phyloP scores from a whole-genome alignment of 2,888 invertebrate genomes.

The Linnaemya vulpina region DNA sequence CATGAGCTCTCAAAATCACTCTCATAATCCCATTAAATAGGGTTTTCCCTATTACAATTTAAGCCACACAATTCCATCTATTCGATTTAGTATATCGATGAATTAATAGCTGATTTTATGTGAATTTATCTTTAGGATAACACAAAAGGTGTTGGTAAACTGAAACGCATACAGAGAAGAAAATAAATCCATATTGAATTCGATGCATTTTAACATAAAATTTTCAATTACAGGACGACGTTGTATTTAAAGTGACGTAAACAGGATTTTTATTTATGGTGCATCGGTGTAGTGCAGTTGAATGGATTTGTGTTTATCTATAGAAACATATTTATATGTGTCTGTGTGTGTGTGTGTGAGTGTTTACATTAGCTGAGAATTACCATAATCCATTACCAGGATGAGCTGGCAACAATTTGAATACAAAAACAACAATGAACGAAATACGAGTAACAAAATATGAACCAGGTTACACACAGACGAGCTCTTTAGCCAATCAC shows the following conservation, averaged over 20 bases:
- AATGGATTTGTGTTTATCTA: conserved; percentile 11
- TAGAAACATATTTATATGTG: conserved; percentile 1
- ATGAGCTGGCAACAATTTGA: conserved; percentile 70
- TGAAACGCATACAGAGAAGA: neutral
- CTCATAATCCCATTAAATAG: too few relatives aligned
- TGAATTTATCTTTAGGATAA: conserved; percentile 19
- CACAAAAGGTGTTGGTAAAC: neutral
- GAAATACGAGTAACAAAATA: conserved; percentile 22
- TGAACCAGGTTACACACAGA: neutral
- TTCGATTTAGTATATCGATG: neutral
- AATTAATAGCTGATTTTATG: conserved; percentile 6
- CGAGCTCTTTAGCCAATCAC: conserved; percentile 3
- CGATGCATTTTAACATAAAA: conserved; percentile 64
- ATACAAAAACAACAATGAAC: conserved; percentile 44
- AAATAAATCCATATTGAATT: conserved; percentile 9
- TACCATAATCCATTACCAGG: conserved; percentile 73
- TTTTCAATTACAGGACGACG: conserved; percentile 64
- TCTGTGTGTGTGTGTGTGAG: conserved; percentile 39
- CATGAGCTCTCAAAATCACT: too few relatives aligned
- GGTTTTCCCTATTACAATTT: too few relatives aligned
- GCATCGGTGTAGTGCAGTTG: neutral
- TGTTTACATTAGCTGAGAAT: conserved; percentile 72
- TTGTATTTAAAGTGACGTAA: conserved; percentile 39
- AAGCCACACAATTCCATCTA: neutral
- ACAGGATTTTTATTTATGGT: neutral